A percentile compares a stretch with the other conserved stretches of the same genome.
phyloP scores from a whole-genome alignment of 2,797 vertebrate species.

The Eospalax fontanierii region DNA sequence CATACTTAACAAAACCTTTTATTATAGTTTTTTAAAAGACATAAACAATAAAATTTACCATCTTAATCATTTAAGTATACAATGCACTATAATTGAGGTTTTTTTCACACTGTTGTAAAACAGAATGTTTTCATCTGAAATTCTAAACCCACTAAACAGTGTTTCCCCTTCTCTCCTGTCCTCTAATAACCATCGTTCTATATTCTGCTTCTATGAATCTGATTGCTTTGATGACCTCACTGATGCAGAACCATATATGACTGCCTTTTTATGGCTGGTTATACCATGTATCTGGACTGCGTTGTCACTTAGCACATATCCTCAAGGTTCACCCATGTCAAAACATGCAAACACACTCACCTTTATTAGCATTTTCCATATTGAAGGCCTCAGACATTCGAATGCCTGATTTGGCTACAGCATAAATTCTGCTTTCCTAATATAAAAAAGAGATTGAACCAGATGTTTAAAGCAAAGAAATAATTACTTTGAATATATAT shows the following conservation, averaged over 20 bases:
- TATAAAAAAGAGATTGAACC: conserved; percentile 82
- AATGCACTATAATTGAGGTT: conserved; percentile 16
- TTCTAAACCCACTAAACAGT: not conserved
- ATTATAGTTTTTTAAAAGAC: conserved; percentile 44
- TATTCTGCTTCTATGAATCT: not conserved
- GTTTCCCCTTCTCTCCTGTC: not conserved
- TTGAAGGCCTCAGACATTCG: conserved; percentile 95
- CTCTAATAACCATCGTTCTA: not conserved
- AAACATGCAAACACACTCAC: conserved; percentile 88
- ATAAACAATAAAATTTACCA: not conserved
- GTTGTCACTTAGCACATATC: not conserved
- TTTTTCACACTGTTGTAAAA: not conserved
- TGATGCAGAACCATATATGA: not conserved
- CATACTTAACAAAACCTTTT: conserved; percentile 90
- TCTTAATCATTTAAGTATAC: conserved; percentile 7
- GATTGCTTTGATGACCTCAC: not conserved
- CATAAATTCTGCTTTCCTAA: conserved; percentile 99
- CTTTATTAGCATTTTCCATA: conserved; percentile 93
- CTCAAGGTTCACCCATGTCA: not conserved
- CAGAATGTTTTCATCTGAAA: conserved; percentile 34
- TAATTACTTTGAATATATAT: conserved; percentile 51
- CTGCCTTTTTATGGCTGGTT: not conserved
- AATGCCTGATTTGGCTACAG: conserved; percentile 98
- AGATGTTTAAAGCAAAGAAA: conserved; percentile 66
- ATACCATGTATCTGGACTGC: not conserved